A percentile compares a stretch with the other conserved stretches of the same genome.
Conservation (phyloP, 2,888 invertebrate genomes). For the Lomographa bimaculata region DNA sequence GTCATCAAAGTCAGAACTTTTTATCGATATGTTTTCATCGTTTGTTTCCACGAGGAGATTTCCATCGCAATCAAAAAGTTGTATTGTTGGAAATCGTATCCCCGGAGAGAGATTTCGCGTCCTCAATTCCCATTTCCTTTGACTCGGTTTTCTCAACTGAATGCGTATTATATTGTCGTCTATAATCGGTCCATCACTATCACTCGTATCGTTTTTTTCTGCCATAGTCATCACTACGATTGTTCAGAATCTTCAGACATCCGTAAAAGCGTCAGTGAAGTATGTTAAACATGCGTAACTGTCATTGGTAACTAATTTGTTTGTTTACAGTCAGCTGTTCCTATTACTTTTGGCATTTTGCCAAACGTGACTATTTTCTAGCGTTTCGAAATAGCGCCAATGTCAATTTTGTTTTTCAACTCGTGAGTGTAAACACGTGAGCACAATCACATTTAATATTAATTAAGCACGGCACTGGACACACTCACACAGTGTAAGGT, state of each 20-base stretch:
- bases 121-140: constrained; percentile 86
- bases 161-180: constrained; percentile 84
- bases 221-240: constrained; percentile 56
- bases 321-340: constrained; percentile 81
- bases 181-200: constrained; percentile 74
- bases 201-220: constrained; percentile 59
- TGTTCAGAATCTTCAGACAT: constrained; percentile 7
- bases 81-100: constrained; percentile 83
- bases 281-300: constrained; percentile 46
- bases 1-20: constrained; percentile 66
- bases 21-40: constrained; percentile 79
- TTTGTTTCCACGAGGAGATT: constrained; percentile 85
- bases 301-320: constrained; percentile 62
- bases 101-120: constrained; percentile 85
- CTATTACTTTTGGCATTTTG: constrained; percentile 59
- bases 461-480: constrained; percentile 47
- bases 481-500: constrained; percentile 59
- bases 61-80: constrained; percentile 85
- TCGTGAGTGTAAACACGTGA: constrained; percentile 20
- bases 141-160: constrained; percentile 84
- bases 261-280: constrained; percentile 10
- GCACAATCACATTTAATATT: constrained; percentile 40
- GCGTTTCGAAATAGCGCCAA: constrained; percentile 76
- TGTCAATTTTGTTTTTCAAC: constrained; percentile 79
- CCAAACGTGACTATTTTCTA: constrained; percentile 67